Conservation (phyloP, 2,797 vertebrate species). For the Coccyzus lansbergi region DNA sequence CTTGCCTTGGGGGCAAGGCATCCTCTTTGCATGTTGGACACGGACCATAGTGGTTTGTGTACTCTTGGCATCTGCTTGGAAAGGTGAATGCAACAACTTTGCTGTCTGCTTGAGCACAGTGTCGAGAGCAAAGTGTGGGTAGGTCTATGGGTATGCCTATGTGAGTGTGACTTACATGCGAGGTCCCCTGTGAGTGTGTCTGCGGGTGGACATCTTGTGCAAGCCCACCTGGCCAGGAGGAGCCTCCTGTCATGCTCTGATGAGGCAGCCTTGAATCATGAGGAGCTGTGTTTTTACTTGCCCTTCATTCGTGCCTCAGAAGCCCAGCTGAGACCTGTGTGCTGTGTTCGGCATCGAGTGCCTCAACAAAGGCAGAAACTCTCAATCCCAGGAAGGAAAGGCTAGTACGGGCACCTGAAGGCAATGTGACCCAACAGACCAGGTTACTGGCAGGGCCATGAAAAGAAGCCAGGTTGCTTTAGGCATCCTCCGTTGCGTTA, state of each 20-base stretch:
- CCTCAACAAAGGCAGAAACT: rapidly evolving
- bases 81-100: background rate
- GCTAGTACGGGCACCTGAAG: background rate
- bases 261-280: background rate
- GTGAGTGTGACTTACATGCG: rapidly evolving
- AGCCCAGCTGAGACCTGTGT: background rate
- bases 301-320: background rate
- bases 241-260: background rate
- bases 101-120: rapidly evolving
- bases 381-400: background rate
- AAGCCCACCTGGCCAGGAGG: conserved; percentile 6
- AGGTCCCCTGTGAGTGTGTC: background rate
- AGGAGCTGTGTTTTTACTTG: background rate
- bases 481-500: background rate
- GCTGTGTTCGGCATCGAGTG: background rate
- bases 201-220: background rate
- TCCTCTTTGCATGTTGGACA: background rate
- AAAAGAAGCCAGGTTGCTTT: background rate
- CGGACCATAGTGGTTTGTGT: background rate
- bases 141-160: background rate
- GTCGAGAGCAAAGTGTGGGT: background rate
- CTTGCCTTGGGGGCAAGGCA: background rate
- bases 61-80: background rate
- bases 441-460: background rate
- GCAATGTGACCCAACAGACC: rapidly evolving